Evolutionary conservation across 2,113 vertebrate species (phyloP).

Genomic region (Pygoscelis adeliae): DNA sequence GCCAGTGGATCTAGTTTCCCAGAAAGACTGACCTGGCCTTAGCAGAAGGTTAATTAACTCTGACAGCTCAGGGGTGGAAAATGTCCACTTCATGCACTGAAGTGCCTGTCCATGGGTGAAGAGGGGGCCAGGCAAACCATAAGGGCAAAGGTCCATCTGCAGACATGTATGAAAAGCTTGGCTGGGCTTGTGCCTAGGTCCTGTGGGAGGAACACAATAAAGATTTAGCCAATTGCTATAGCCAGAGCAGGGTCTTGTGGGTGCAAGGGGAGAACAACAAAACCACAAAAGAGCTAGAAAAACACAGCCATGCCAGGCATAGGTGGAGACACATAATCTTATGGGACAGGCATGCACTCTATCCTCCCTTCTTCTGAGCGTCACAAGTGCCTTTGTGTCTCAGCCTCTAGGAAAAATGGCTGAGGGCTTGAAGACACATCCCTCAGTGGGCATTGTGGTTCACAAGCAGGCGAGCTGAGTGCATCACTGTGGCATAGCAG

Average conservation of each 20-base stretch:
- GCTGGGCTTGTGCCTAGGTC: conserved; percentile 7
- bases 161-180: conserved; percentile 2
- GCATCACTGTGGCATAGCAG: neutral
- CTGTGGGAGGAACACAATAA: neutral
- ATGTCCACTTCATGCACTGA: conserved; percentile 24
- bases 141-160: conserved; percentile 54
- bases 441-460: neutral
- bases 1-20: conserved; percentile 56
- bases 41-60: conserved; percentile 63
- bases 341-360: neutral
- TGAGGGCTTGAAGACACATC: neutral
- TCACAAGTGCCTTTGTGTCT: neutral
- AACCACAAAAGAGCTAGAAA: conserved; percentile 52
- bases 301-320: conserved; percentile 6
- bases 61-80: conserved; percentile 65
- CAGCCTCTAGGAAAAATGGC: neutral
- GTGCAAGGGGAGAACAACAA: neutral
- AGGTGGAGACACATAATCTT: neutral
- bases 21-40: conserved; percentile 50
- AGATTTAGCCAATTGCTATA: neutral
- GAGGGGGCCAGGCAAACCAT: conserved; percentile 47
- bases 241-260: neutral
- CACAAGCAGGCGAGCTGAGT: neutral
- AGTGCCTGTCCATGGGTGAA: conserved; percentile 37
- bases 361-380: neutral